Evolutionary conservation across 2,113 vertebrate genomes (phyloP).

Genomic region (Hoplias malabaricus): DNA sequence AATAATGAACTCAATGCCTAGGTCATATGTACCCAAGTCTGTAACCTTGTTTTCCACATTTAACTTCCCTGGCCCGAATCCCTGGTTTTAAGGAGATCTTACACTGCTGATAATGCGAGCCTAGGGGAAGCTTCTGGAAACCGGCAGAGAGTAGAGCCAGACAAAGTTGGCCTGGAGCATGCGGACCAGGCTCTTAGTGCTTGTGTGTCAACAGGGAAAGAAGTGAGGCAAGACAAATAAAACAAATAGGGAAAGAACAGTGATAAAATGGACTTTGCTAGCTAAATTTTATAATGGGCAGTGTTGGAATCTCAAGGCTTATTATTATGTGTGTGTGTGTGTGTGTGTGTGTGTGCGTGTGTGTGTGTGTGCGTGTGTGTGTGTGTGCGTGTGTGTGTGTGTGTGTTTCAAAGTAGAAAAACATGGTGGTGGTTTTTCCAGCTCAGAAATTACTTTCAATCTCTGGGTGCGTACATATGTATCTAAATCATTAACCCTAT

Average conservation of each 20-base stretch:
- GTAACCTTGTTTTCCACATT: slow-evolving; percentile 28
- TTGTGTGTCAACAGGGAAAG: slow-evolving; percentile 21
- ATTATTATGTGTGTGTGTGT: too few relatives aligned
- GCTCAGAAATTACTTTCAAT: neutral
- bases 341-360: too few relatives aligned
- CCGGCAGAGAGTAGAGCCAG: slow-evolving; percentile 16
- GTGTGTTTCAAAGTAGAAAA: neutral
- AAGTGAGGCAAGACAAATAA: neutral
- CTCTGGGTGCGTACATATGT: neutral
- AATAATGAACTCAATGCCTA: neutral
- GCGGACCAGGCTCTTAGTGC: slow-evolving; percentile 14
- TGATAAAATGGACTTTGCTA: neutral
- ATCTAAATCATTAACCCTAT: neutral
- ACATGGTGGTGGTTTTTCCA: neutral
- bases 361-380: too few relatives aligned
- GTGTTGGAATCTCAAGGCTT: too few relatives aligned
- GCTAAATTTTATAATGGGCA: neutral
- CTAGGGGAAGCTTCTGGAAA: slow-evolving; percentile 28
- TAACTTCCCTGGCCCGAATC: slow-evolving; percentile 6
- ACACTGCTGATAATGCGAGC: slow-evolving; percentile 25
- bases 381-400: too few relatives aligned
- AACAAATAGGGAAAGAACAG: neutral
- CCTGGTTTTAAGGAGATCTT: slow-evolving; percentile 27
- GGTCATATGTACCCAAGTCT: neutral
- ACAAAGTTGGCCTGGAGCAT: slow-evolving; percentile 12